Evolutionary conservation across 2,797 vertebrate genomes (phyloP).

Genomic region (Pipistrellus pipistrellus): DNA sequence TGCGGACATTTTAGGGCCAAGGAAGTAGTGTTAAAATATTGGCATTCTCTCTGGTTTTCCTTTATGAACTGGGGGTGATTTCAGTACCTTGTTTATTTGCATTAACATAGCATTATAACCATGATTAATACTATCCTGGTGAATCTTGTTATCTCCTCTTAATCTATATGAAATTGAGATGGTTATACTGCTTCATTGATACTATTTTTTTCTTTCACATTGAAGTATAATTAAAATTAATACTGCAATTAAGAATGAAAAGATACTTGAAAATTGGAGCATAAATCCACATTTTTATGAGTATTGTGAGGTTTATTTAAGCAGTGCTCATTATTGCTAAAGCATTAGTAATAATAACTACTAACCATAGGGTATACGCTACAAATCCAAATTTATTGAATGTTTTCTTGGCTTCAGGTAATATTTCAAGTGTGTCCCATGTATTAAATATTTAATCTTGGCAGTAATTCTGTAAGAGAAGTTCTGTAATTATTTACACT

Average conservation of each 20-base stretch:
- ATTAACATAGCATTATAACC: background rate
- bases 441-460: background rate
- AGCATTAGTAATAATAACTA: conserved; percentile 31
- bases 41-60: background rate
- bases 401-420: background rate
- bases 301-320: conserved; percentile 35
- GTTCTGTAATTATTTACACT: background rate
- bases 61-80: background rate
- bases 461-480: background rate
- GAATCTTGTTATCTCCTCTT: conserved; percentile 26
- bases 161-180: conserved; percentile 20
- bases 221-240: conserved; percentile 65
- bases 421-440: background rate
- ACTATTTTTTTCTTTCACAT: conserved; percentile 32
- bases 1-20: background rate
- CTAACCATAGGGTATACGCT: background rate
- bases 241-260: conserved; percentile 38
- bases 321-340: conserved; percentile 49
- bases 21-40: background rate
- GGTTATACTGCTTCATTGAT: conserved; percentile 3
- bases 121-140: background rate
- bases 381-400: background rate
- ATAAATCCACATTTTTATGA: conserved; percentile 46
- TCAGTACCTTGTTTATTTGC: background rate
- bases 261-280: conserved; percentile 31